Base-by-base conservation (phyloP, 2,797 vertebrate genomes). In the Centropyge bicolor region DNA sequence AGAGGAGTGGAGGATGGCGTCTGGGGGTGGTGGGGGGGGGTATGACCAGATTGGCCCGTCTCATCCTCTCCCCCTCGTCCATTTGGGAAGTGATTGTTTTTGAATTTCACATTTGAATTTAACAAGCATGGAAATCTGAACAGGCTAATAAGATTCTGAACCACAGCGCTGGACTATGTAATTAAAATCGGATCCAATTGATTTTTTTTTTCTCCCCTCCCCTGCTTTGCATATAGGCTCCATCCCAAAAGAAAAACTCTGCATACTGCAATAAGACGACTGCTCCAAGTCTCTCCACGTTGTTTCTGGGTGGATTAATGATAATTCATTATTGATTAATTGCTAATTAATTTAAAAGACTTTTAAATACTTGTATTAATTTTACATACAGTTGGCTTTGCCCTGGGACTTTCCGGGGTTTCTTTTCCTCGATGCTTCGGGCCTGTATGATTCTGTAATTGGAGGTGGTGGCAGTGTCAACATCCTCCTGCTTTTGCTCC, bases 151-250 rank as follows among this genome's bases (percentile, higher is more conserved):
- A 71, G 80, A 86, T 85, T 88, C 82, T 78, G 74, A 40, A 70
- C 70, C 83, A 81, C 76, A 85, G 67, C 59, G 85, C 72, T 43
- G 49, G 87, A 78, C 66, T 83, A n/a, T 82, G 70, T 87, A 76
- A 92, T 92, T 91, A 89, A 90, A 87, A 86, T 75, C n/a, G n/a
- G 78, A 87, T 85, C 87, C 83, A 82, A 90, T 82, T 83, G 84
- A 91, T 84, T 83, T 78, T 85, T 49, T 17, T 48, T 48, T 48
- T 48, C 13, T 48, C 14, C 8, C 6, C 12, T 17, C 52, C 6
- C 63, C 81, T 64, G 68, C 74, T 86, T 66, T 89, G 83, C 80
- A 83, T 76, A 69, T 19, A 40, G 52, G 49, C 75, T 64, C 52
- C 45, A 7, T 81, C 84, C 84, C 82, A 35, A 70, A 73, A 84